A percentile compares a stretch with the other conserved stretches of the same genome.
phyloP scores from a whole-genome alignment of 2,888 invertebrate species.

The Bombylius discolor region DNA sequence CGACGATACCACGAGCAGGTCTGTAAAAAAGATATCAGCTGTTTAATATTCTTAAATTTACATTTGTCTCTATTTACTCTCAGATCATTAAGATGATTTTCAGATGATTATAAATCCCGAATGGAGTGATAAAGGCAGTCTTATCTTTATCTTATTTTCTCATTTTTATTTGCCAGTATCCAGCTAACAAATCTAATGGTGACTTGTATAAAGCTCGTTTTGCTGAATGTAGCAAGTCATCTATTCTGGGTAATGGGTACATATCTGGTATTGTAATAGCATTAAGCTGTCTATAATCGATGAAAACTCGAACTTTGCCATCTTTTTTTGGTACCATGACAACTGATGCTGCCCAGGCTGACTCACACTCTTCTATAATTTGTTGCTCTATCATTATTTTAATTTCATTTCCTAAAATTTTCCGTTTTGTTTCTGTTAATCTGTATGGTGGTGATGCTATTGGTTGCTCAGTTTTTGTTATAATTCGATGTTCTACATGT shows the following conservation, averaged over 20 bases:
- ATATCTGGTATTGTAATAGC: constrained; percentile 20
- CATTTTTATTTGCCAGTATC: constrained; percentile 15
- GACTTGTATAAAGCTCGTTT: constrained; percentile 16
- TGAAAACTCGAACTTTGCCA: constrained; percentile 13
- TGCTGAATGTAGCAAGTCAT: constrained; percentile 15
- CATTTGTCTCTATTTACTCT: not conserved
- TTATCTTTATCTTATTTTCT: constrained; percentile 12
- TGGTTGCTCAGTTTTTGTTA: too few species aligned
- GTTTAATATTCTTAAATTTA: constrained; percentile 15
- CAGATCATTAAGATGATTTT: constrained; percentile 8
- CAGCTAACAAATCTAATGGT: constrained; percentile 12
- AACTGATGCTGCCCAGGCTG: constrained; percentile 26
- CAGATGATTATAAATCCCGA: constrained; percentile 5
- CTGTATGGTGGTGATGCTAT: too few species aligned
- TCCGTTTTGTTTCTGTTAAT: too few species aligned
- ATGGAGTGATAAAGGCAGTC: constrained; percentile 7
- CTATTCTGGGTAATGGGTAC: not conserved
- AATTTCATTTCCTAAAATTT: constrained; percentile 2
- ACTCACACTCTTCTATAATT: constrained; percentile 28
- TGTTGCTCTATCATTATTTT: constrained; percentile 18
- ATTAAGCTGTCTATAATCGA: constrained; percentile 14
- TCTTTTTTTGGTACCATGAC: constrained; percentile 26
- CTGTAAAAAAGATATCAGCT: constrained; percentile 18
- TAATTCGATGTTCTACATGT: too few species aligned
- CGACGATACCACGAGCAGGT: constrained; percentile 1